Evolutionary conservation across 2,113 vertebrate species (phyloP).

Genomic region (Ivindomyrus marchei): DNA sequence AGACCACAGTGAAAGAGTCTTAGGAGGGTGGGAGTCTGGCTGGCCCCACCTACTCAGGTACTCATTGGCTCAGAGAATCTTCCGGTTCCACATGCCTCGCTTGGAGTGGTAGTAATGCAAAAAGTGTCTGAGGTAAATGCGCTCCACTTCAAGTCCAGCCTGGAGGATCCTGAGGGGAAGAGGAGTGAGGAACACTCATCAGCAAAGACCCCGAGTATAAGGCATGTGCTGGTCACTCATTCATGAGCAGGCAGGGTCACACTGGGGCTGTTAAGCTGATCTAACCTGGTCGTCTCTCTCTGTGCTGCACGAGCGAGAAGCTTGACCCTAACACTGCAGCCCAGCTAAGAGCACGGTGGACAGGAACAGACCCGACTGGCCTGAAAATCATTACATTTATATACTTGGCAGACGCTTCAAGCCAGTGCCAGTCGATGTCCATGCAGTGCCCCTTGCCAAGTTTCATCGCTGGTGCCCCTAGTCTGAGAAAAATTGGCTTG

Average conservation of each 20-base stretch:
- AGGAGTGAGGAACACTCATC: neutral
- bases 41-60: neutral
- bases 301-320: neutral
- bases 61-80: neutral
- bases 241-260: neutral
- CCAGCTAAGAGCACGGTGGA: neutral
- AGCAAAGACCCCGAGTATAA: neutral
- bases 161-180: conserved; percentile 60
- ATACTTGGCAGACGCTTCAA: neutral
- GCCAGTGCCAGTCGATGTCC: neutral
- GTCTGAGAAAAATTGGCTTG: neutral
- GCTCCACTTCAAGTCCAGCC: conserved; percentile 72
- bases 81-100: conserved; percentile 76
- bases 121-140: conserved; percentile 69
- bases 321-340: neutral
- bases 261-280: neutral
- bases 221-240: neutral
- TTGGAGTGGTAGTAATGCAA: conserved; percentile 75
- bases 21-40: neutral
- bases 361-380: neutral
- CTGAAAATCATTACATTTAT: neutral
- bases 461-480: neutral
- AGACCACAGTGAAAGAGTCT: neutral
- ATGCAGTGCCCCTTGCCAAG: neutral
- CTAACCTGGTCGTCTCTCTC: neutral